Evolutionary conservation across 2,888 invertebrate genomes (phyloP), one percentile per base, ranked within the genome.

Genomic region (Euclidia mi): DNA sequence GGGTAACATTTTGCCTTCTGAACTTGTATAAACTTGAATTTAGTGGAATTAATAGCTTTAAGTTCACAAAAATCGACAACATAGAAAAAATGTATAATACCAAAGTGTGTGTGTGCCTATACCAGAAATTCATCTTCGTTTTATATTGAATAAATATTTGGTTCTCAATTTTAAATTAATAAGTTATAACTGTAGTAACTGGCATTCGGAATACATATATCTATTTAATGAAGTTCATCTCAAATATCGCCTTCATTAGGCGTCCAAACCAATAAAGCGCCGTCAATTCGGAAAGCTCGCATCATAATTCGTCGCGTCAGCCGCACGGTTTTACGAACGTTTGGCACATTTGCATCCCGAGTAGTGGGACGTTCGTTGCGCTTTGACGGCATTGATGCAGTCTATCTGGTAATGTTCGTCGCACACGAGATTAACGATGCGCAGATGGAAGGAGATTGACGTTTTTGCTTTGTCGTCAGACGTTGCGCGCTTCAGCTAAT

Each of bases 261-360:
- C 10, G 17, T 29, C 11, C 10, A 18, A n/a, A n/a, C n/a, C 18
- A 38, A 29, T 40, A 12, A 40, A 12, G 9, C 9, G 6, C 6
- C 38, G 15, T 4, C 15, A 9, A 31, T 6, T 18, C 4, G 28
- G 29, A 65, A 73, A 58, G 57, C 29, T 53, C 32, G 63, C 71
- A 60, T 68, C 35, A 48, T 38, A 56, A 59, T 56, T n/a, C 45
- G 47, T 47, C 65, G 70, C 38, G 61, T 65, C 42, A 48, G 28
- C 45, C 53, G 35, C 28, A 49, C 61, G 64, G 65, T 71, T 73
- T 63, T 64, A 67, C 47, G 57, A 71, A 56, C 70, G 61, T 61
- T 76, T 70, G 69, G 65, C 65, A 66, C 76, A 81, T 80, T 79
- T 81, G 76, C 81, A 82, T 80, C 67, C 57, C 74, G 59, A 52